These are phyloP conservation scores for Deilephila elpenor DNA, from an alignment of 2,888 invertebrate genomes.

Conservation along the genomic window DNA sequence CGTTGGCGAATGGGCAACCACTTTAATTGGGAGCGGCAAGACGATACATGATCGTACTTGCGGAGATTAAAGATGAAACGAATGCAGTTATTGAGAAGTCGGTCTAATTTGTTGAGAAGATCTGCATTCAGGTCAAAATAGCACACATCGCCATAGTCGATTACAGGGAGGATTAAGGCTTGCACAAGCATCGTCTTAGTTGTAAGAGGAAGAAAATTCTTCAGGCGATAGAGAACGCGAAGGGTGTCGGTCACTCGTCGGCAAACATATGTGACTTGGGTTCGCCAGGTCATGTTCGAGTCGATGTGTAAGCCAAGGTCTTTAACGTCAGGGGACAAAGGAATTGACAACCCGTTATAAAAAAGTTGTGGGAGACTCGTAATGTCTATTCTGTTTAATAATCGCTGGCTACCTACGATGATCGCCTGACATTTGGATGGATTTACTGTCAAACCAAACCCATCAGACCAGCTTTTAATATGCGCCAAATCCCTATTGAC, in stretches of 20 bases:
- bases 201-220: background rate
- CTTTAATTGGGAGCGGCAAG: background rate
- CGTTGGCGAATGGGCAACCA: slow-evolving; percentile 18
- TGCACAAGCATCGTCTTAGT: background rate
- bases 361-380: too few species aligned
- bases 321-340: too few species aligned
- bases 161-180: background rate
- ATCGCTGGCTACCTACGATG: too few species aligned
- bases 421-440: too few species aligned
- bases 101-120: slow-evolving; percentile 1
- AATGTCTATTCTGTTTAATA: too few species aligned
- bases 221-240: background rate
- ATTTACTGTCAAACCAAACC: too few species aligned
- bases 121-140: slow-evolving; percentile 15
- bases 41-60: background rate
- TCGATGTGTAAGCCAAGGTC: too few species aligned
- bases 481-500: too few species aligned
- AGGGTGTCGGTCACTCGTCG: background rate
- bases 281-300: too few species aligned
- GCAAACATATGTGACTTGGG: background rate
- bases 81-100: slow-evolving; percentile 10
- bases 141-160: background rate
- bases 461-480: too few species aligned
- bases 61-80: slow-evolving; percentile 1
- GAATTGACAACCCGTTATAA: too few species aligned